Conservation (phyloP, 2,888 invertebrate genomes). For the Caenorhabditis sinica region DNA sequence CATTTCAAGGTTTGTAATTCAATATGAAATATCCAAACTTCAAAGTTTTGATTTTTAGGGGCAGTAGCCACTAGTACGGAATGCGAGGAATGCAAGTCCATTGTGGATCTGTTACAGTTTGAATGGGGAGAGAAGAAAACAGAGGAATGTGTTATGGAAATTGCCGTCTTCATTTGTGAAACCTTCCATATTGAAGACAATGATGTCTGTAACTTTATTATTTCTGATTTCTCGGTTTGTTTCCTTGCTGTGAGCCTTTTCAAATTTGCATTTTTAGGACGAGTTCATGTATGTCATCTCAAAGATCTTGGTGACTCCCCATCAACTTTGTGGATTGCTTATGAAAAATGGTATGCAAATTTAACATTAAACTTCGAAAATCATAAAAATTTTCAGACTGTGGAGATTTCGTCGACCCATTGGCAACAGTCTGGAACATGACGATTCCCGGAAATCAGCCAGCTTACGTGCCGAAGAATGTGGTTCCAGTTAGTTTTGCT, state of each 20-base stretch:
- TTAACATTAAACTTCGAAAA: neutral
- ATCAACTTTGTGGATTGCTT: conserved; percentile 78
- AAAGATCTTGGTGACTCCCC: conserved; percentile 76
- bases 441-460: conserved; percentile 77
- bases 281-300: conserved; percentile 78
- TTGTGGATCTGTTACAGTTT: conserved; percentile 69
- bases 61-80: conserved; percentile 36
- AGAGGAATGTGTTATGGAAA: conserved; percentile 72
- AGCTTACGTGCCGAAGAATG: conserved; percentile 61
- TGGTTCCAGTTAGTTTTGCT: conserved; percentile 50
- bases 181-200: conserved; percentile 76
- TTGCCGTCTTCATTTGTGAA: conserved; percentile 73
- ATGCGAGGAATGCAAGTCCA: conserved; percentile 66
- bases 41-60: conserved; percentile 29
- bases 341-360: conserved; percentile 66
- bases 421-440: conserved; percentile 75
- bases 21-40: neutral
- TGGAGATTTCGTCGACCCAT: conserved; percentile 73
- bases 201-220: conserved; percentile 75
- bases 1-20: conserved; percentile 39
- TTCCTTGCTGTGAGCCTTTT: neutral
- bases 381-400: conserved; percentile 68
- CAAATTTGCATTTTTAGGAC: conserved; percentile 63
- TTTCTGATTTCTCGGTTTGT: conserved; percentile 71
- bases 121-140: conserved; percentile 72